Base-by-base conservation (phyloP, 2,113 vertebrate genomes). In the Forbesichthys agassizii region DNA sequence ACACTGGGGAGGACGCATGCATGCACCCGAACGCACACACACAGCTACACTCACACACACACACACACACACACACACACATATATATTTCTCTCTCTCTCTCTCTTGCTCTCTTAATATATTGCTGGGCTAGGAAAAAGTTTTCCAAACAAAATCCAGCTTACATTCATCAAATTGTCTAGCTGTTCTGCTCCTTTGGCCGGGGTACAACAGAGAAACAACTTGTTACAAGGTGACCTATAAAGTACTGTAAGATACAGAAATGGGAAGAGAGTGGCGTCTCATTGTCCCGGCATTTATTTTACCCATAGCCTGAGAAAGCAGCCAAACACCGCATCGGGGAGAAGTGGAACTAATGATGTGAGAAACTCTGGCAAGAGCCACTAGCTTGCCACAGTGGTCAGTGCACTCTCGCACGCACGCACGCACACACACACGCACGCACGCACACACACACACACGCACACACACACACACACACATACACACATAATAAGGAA, bases 271-370 rank as follows among this genome's bases (percentile, higher is more conserved):
- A 60, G 53, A 80, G 5, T 27, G 61, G 79, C 80, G 83, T 78
- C 54, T 74, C 63, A 74, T 70, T 69, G 64, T 85, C 73, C 57
- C 77, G 82, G 71, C 78, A 73, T 77, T 81, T 69, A 11, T 33
- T 61, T 71, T 79, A 67, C 42, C 67, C 78, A 66, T 73, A 78
- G 80, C 62, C 11, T 63, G 69, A 56, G 27, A 63, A 66, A 42
- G 47, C 71, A 68, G 79, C 78, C 83, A 88, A 84, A 71, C 74
- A 53, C 64, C 13, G 46, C 27, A 71, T 77, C 78, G 76, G 73
- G 66, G 77, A 82, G 71, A 75, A 14, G 68, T 74, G 74, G 81
- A 85, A 75, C 88, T 88, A 84, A 89, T 88, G 84, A 89, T 86
- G 82, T 78, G 78, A 73, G 76, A 84, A 73, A 73, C 68, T 73